A percentile compares a stretch with the other conserved stretches of the same genome.
phyloP scores from a whole-genome alignment of 1,140 invertebrate species.

The Xylocopa sonorina region DNA sequence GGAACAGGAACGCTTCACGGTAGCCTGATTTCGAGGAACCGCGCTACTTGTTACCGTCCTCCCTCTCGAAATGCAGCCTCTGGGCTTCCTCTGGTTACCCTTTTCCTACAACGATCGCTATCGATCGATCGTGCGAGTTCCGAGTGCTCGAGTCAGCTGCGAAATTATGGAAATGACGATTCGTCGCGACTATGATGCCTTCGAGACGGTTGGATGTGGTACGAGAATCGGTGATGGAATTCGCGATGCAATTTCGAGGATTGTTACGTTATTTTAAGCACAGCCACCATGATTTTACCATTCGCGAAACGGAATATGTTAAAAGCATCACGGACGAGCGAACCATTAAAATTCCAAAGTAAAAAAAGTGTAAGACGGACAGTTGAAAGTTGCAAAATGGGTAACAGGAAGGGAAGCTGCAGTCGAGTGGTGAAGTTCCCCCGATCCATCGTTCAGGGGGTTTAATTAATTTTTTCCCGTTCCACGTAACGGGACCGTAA shows the following conservation, averaged over 20 bases:
- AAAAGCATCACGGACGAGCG: too few species aligned
- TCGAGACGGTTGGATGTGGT: background rate
- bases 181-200: background rate
- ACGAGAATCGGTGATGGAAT: background rate
- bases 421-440: background rate
- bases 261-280: too few species aligned
- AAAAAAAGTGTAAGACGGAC: background rate
- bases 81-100: too few species aligned
- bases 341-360: too few species aligned
- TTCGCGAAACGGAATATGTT: too few species aligned
- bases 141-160: background rate
- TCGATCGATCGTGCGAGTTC: background rate
- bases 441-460: background rate
- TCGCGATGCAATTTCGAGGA: background rate
- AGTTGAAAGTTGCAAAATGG: too few species aligned
- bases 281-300: too few species aligned
- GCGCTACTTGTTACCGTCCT: conserved; percentile 62
- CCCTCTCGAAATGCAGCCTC: conserved; percentile 38
- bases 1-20: conserved; percentile 69
- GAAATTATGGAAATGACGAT: background rate
- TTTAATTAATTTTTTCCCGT: background rate
- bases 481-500: background rate
- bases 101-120: too few species aligned
- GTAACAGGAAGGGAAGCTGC: too few species aligned
- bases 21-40: conserved; percentile 64